Conservation (phyloP, 2,888 invertebrate genomes). For the Drosophila eohydei region DNA sequence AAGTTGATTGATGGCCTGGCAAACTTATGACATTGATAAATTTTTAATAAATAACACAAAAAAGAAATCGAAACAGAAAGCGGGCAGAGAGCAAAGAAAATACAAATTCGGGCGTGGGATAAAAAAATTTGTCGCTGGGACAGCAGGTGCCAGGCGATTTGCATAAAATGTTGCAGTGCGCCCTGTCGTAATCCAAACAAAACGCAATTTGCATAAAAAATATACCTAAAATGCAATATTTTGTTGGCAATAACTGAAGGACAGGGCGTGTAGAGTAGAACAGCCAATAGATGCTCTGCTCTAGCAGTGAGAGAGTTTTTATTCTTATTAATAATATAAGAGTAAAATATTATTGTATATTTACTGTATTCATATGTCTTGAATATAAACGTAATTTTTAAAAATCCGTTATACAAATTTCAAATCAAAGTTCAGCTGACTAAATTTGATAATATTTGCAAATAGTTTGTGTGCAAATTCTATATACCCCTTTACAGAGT, state of each 20-base stretch:
- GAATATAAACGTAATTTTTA: too few species aligned
- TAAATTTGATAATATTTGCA: too few species aligned
- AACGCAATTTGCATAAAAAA: conserved; percentile 49
- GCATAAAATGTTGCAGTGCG: conserved; percentile 72
- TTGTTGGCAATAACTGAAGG: neutral
- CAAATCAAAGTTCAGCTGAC: too few species aligned
- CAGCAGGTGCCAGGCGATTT: conserved; percentile 71
- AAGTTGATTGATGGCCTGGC: conserved; percentile 50
- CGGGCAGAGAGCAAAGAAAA: neutral
- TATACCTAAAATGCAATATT: conserved; percentile 34
- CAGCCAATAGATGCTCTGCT: neutral
- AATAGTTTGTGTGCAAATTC: too few species aligned
- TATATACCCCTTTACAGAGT: neutral
- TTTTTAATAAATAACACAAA: conserved; percentile 72
- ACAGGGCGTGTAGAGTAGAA: neutral
- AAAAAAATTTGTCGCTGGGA: conserved; percentile 39
- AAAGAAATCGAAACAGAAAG: conserved; percentile 8
- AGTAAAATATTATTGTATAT: too few species aligned
- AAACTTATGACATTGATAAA: conserved; percentile 78
- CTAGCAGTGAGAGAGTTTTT: too few species aligned
- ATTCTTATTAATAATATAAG: neutral
- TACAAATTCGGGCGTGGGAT: neutral
- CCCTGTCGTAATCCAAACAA: conserved; percentile 25
- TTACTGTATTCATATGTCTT: too few species aligned
- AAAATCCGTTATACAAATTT: too few species aligned